phyloP scores from a whole-genome alignment of 2,888 invertebrate species.

The Netelia fuscicornis region DNA sequence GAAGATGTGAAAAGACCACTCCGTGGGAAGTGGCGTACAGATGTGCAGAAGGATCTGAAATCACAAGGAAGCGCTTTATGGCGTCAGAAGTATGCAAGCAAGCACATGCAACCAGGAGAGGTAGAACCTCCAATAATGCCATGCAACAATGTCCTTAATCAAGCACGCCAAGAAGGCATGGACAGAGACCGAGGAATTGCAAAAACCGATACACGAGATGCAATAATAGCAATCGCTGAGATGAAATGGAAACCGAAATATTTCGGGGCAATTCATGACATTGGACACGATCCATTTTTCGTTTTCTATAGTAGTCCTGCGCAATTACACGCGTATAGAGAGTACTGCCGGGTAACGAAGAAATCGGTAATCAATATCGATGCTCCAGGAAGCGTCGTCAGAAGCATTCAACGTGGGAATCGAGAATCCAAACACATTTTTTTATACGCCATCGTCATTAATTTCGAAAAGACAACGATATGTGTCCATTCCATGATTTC shows the following conservation, averaged over 20 bases:
- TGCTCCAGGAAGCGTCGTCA: constrained; percentile 59
- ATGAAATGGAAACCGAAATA: constrained; percentile 47
- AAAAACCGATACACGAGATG: constrained; percentile 30
- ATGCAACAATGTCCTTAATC: constrained; percentile 8
- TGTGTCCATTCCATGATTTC: constrained; percentile 63
- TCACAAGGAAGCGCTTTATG: constrained; percentile 35
- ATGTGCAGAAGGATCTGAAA: constrained; percentile 53
- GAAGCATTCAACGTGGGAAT: constrained; percentile 44
- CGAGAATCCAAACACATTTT: constrained; percentile 59
- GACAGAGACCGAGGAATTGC: constrained; percentile 35
- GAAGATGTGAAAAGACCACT: constrained; percentile 50
- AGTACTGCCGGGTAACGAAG: constrained; percentile 41
- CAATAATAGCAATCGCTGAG: constrained; percentile 45
- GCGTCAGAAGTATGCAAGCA: constrained; percentile 38
- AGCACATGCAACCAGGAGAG: constrained; percentile 51
- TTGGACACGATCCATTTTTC: constrained; percentile 48
- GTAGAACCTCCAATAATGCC: constrained; percentile 53
- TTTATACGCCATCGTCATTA: constrained; percentile 60
- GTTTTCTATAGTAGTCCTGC: constrained; percentile 54
- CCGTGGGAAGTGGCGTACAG: constrained; percentile 31
- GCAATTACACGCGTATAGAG: constrained; percentile 62
- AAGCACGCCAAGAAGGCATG: constrained; percentile 49
- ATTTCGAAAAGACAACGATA: constrained; percentile 53
- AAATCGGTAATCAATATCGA: constrained; percentile 47
- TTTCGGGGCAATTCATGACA: constrained; percentile 58